These are phyloP conservation scores for Dilophus febrilis DNA, from an alignment of 2,888 invertebrate genomes.

Conservation along the genomic window DNA sequence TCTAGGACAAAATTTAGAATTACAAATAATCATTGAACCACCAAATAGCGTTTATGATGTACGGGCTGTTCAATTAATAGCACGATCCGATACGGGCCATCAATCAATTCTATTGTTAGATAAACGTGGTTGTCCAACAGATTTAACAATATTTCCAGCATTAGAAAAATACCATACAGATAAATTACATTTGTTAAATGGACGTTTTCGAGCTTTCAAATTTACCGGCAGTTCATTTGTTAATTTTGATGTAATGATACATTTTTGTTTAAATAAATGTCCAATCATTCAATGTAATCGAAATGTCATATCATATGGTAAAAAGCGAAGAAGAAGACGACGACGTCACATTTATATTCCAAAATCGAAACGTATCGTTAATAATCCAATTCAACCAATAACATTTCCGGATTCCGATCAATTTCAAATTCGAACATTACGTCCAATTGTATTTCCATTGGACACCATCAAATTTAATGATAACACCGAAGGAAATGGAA, in stretches of 20 bases:
- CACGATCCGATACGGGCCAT: conserved; percentile 49
- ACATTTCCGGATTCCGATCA: conserved; percentile 14
- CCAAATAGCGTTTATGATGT: conserved; percentile 40
- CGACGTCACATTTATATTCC: conserved; percentile 7
- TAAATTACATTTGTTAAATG: conserved; percentile 31
- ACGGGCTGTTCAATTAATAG: conserved; percentile 60
- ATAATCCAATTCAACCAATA: conserved; percentile 16
- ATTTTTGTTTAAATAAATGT: conserved; percentile 60
- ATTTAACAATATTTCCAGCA: conserved; percentile 36
- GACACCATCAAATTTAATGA: too few relatives aligned
- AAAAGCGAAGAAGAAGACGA: conserved; percentile 5
- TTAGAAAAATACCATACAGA: conserved; percentile 26
- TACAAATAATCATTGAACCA: conserved; percentile 41
- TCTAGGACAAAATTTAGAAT: conserved; percentile 47
- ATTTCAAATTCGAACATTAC: conserved; percentile 7
- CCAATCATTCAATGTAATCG: conserved; percentile 36
- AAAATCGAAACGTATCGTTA: conserved; percentile 10
- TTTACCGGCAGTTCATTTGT: conserved; percentile 72
- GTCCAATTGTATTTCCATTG: too few relatives aligned
- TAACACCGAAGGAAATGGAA: too few relatives aligned
- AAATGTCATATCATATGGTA: not conserved
- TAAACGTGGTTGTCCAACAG: conserved; percentile 64
- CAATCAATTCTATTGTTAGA: conserved; percentile 60
- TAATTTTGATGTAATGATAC: conserved; percentile 63
- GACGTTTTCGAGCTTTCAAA: conserved; percentile 68